A percentile compares a stretch with the other conserved stretches of the same genome.
These are phyloP conservation scores for Hypanus sabinus DNA, from an alignment of 2,113 vertebrate species.

Conservation along the genomic window DNA sequence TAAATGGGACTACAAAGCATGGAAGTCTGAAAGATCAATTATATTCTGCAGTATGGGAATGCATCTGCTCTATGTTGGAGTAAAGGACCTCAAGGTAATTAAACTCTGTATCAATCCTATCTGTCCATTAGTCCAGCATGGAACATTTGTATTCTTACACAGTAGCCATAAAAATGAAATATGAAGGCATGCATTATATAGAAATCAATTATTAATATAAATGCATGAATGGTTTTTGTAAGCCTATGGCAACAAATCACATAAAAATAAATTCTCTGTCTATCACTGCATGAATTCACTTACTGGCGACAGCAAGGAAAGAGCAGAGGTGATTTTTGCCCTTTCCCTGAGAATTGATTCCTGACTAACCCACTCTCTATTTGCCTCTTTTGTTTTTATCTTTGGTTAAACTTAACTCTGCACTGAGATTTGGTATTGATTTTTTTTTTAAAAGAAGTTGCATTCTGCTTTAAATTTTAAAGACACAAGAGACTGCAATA, in stretches of 20 bases:
- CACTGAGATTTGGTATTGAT: slow-evolving; percentile 5
- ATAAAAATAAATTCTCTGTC: slow-evolving; percentile 34
- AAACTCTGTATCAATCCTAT: slow-evolving; percentile 32
- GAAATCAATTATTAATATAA: slow-evolving; percentile 37
- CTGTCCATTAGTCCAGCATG: slow-evolving; percentile 25
- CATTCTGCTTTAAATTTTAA: background rate
- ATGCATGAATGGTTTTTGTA: slow-evolving; percentile 38
- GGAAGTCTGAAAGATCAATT: slow-evolving; percentile 23
- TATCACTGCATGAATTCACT: slow-evolving; percentile 35
- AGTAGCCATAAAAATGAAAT: slow-evolving; percentile 35
- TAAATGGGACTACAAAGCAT: slow-evolving; percentile 7
- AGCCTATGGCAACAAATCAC: slow-evolving; percentile 34
- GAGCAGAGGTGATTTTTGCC: background rate
- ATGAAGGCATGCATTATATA: slow-evolving; percentile 33
- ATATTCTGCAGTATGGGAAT: slow-evolving; percentile 26
- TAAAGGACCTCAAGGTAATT: slow-evolving; percentile 24
- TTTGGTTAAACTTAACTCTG: background rate
- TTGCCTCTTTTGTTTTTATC: background rate
- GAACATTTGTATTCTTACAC: slow-evolving; percentile 31
- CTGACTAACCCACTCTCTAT: background rate
- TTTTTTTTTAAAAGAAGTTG: background rate
- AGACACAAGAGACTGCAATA: background rate
- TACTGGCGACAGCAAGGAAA: background rate
- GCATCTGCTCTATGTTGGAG: background rate
- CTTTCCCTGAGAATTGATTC: background rate